Evolutionary conservation across 2,113 vertebrate genomes (phyloP).

Genomic region (Propithecus coquereli): DNA sequence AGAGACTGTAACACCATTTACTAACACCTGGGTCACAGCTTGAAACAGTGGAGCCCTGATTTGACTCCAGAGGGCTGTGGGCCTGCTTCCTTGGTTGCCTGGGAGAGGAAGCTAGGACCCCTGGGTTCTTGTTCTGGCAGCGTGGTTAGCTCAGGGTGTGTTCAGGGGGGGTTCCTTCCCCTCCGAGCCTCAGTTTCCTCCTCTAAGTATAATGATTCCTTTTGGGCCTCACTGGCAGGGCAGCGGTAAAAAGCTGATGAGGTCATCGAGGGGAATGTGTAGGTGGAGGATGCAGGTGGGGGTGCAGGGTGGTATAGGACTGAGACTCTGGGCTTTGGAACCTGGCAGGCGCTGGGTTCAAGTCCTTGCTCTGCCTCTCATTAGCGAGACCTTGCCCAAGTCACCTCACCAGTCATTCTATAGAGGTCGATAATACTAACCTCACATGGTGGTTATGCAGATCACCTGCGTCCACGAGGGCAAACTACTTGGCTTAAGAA

Average conservation of each 20-base stretch:
- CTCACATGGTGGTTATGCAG: no score
- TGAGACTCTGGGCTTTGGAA: background rate
- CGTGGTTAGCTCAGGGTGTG: background rate
- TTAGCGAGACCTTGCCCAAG: background rate
- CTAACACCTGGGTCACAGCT: background rate
- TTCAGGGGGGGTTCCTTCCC: background rate
- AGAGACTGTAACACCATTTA: no score
- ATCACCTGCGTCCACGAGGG: background rate
- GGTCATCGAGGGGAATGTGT: rapidly evolving
- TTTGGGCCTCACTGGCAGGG: background rate
- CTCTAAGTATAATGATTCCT: background rate
- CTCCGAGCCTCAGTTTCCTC: background rate
- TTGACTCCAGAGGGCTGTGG: background rate
- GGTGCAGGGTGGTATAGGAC: background rate
- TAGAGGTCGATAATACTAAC: no score
- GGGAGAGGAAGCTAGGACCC: background rate
- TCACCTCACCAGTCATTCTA: background rate
- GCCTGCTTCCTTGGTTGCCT: no score
- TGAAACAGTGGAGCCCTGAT: background rate
- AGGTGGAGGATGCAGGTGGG: background rate
- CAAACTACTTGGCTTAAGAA: background rate
- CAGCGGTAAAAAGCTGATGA: rapidly evolving
- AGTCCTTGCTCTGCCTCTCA: background rate
- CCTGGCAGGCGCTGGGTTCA: background rate
- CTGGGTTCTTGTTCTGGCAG: background rate